Percentiles rank a stretch among this genome's conserved stretches.
These are phyloP conservation scores for Castor canadensis DNA, from an alignment of 2,113 vertebrate species.

Conservation along the genomic window DNA sequence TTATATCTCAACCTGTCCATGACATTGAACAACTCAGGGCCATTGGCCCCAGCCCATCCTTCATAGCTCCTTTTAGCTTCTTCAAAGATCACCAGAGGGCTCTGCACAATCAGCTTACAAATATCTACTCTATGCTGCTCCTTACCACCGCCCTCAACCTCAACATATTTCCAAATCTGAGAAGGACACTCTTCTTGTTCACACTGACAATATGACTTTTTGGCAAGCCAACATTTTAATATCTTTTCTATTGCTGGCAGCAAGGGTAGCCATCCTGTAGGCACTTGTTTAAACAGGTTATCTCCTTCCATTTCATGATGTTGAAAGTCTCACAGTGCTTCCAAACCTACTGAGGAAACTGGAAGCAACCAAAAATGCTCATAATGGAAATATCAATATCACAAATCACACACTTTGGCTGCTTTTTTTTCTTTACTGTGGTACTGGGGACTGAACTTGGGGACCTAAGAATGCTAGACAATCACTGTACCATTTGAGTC, in stretches of 20 bases:
- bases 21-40: background rate
- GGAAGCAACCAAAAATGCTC: constrained; percentile 7
- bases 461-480: too few species aligned
- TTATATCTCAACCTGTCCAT: background rate
- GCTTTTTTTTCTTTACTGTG: too few species aligned
- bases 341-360: background rate
- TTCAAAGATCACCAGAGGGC: background rate
- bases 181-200: background rate
- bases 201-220: background rate
- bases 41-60: background rate
- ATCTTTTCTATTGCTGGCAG: background rate
- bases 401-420: background rate
- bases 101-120: background rate
- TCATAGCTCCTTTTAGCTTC: background rate
- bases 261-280: background rate
- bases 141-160: background rate
- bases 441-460: too few species aligned
- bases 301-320: background rate
- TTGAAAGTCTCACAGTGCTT: background rate
- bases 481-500: too few species aligned
- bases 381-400: background rate
- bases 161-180: background rate
- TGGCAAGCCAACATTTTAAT: background rate
- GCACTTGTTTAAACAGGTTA: background rate
- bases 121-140: background rate